Evolutionary conservation across 1,140 invertebrate species (phyloP).

Genomic region (Brachionus rotundiformis): DNA sequence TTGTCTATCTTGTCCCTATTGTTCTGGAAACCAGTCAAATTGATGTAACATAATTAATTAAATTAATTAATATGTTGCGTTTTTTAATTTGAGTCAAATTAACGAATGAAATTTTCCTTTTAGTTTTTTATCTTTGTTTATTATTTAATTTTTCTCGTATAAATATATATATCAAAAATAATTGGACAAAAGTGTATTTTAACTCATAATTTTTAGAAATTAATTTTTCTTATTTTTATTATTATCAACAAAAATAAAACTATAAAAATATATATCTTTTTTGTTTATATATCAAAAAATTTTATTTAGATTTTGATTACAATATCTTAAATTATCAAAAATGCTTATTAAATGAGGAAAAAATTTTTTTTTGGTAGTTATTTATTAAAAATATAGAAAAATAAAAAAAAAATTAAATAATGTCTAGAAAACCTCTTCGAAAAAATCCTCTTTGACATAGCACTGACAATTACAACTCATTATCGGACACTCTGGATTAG

Average conservation of each 20-base stretch:
- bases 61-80: slow-evolving; percentile 22
- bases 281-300: no score
- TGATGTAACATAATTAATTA: neutral
- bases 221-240: neutral
- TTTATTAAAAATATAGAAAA: neutral
- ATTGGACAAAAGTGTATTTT: neutral
- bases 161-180: neutral
- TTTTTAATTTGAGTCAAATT: neutral
- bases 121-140: neutral
- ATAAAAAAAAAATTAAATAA: slow-evolving; percentile 30
- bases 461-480: slow-evolving; percentile 50
- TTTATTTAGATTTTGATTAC: neutral
- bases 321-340: no score
- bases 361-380: neutral
- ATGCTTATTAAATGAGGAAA: no score
- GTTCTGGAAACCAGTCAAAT: neutral
- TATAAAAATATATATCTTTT: no score
- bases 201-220: neutral
- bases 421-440: neutral
- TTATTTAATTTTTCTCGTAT: slow-evolving; percentile 23
- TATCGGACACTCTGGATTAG: slow-evolving; percentile 47
- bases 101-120: slow-evolving; percentile 29
- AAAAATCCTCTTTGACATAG: slow-evolving; percentile 20
- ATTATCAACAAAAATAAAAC: neutral
- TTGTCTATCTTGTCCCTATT: slow-evolving; percentile 8